phyloP scores from a whole-genome alignment of 2,113 vertebrate genomes.

The Protomyctophum bolini region DNA sequence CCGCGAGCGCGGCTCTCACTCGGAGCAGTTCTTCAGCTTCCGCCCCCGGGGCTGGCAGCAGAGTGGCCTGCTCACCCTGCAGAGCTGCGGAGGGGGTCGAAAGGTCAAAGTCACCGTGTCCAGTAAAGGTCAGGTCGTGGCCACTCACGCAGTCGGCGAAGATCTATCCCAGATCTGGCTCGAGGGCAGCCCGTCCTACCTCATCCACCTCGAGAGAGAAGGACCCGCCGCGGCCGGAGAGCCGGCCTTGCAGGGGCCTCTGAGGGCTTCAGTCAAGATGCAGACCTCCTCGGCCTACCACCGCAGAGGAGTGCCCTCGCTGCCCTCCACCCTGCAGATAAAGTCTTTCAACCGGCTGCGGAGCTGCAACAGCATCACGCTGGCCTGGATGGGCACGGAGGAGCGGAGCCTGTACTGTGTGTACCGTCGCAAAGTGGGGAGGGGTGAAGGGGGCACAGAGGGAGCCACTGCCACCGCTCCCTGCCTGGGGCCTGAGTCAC shows the following conservation, averaged over 20 bases:
- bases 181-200: slow-evolving; percentile 82
- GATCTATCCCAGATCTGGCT: slow-evolving; percentile 84
- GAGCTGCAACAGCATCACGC: slow-evolving; percentile 85
- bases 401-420: slow-evolving; percentile 89
- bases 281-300: slow-evolving; percentile 84
- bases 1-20: slow-evolving; percentile 54
- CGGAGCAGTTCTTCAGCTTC: slow-evolving; percentile 77
- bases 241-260: slow-evolving; percentile 43
- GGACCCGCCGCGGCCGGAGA: slow-evolving; percentile 47
- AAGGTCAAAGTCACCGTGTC: slow-evolving; percentile 79
- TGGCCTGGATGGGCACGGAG: slow-evolving; percentile 91
- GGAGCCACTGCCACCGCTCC: slow-evolving; percentile 61
- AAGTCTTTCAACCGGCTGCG: slow-evolving; percentile 90
- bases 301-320: slow-evolving; percentile 80
- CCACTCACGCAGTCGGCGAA: slow-evolving; percentile 74
- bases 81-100: slow-evolving; percentile 80
- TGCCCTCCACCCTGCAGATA: slow-evolving; percentile 88
- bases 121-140: slow-evolving; percentile 75
- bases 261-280: slow-evolving; percentile 81
- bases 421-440: slow-evolving; percentile 78
- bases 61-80: slow-evolving; percentile 85
- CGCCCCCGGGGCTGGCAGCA: slow-evolving; percentile 81
- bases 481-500: slow-evolving; percentile 85
- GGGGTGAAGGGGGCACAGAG: slow-evolving; percentile 27
- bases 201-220: slow-evolving; percentile 80